Conservation (phyloP, 2,888 invertebrate species). For the Acheta domesticus region DNA sequence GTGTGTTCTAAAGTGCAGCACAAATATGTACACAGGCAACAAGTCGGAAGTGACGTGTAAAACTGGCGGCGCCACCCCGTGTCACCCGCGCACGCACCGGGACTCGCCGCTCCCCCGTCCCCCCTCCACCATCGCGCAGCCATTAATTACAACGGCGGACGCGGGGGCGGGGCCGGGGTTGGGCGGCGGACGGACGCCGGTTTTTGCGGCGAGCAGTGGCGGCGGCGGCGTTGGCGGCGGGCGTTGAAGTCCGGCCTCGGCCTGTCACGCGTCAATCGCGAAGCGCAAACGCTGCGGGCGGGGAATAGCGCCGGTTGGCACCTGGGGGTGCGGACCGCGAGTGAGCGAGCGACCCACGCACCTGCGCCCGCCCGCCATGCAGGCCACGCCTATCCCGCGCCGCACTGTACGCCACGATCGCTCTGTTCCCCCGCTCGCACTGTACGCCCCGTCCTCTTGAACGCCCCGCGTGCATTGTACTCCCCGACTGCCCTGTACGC, state of each 20-base stretch:
- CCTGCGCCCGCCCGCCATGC: not conserved
- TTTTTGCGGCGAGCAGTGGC: not conserved
- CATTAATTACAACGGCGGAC: slow-evolving; percentile 18
- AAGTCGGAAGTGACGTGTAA: slow-evolving; percentile 21
- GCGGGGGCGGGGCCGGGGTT: not conserved
- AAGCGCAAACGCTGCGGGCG: not conserved
- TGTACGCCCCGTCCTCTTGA: too few relatives aligned
- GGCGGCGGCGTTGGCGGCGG: not conserved
- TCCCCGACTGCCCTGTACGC: too few relatives aligned
- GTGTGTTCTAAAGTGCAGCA: slow-evolving; percentile 21
- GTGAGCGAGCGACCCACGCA: not conserved
- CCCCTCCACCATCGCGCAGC: not conserved
- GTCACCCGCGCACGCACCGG: too few relatives aligned
- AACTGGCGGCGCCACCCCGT: not conserved
- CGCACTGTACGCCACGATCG: too few relatives aligned
- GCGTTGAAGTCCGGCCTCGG: not conserved
- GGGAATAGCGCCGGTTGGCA: not conserved
- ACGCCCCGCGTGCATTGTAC: too few relatives aligned
- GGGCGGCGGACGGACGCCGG: too few relatives aligned
- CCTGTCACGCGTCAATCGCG: slow-evolving; percentile 9
- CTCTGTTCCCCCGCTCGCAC: too few relatives aligned
- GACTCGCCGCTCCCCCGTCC: too few relatives aligned
- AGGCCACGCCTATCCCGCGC: too few relatives aligned
- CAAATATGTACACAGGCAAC: slow-evolving; percentile 22
- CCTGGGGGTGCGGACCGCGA: not conserved